A percentile compares a stretch with the other conserved stretches of the same genome.
Evolutionary conservation across 2,888 invertebrate genomes (phyloP).

Genomic region (Alsophila aescularia): DNA sequence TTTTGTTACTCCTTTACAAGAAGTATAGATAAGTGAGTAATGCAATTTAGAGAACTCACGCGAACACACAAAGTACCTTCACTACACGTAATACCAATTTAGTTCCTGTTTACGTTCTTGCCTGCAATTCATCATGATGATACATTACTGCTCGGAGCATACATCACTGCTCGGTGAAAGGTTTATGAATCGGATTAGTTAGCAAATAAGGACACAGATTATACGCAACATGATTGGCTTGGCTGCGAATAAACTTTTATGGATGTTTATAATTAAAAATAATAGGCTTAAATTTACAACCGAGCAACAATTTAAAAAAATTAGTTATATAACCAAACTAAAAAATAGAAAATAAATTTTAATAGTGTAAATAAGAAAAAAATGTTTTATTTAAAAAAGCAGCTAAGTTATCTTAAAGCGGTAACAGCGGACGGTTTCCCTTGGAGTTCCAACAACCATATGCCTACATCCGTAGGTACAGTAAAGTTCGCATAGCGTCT

Average conservation of each 20-base stretch:
- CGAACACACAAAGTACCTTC: neutral
- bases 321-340: too few relatives aligned
- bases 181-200: constrained; percentile 9
- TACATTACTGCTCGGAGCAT: constrained; percentile 16
- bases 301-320: too few relatives aligned
- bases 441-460: constrained; percentile 5
- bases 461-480: neutral
- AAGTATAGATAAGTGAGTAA: neutral
- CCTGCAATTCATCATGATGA: constrained; percentile 28
- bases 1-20: too few relatives aligned
- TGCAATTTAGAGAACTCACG: neutral
- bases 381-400: too few relatives aligned
- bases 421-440: neutral
- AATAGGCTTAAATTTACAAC: too few relatives aligned
- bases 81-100: neutral
- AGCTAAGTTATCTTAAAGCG: neutral
- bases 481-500: constrained; percentile 24
- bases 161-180: constrained; percentile 25
- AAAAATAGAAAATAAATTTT: too few relatives aligned
- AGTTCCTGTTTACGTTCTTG: constrained; percentile 18
- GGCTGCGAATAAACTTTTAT: constrained; percentile 1
- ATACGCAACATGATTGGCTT: constrained; percentile 7
- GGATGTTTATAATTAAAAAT: neutral
- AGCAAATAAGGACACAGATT: constrained; percentile 1
- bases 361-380: neutral